Base-by-base conservation (phyloP, 2,888 invertebrate genomes). In the Oligia strigilis region DNA sequence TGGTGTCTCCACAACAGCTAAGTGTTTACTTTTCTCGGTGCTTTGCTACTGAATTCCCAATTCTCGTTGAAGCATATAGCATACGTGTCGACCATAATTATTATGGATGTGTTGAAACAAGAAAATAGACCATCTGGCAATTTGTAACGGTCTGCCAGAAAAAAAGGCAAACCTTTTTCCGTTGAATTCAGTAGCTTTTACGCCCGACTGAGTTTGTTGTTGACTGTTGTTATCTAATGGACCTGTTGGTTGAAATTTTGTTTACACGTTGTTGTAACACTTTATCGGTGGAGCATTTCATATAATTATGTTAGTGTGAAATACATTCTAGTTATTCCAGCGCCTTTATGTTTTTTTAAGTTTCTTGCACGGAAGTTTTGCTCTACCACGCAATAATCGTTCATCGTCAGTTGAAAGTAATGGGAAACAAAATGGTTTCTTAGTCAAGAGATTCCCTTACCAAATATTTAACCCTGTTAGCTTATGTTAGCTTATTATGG, bases 111-210 rank as follows among this genome's bases (percentile, higher is more conserved):
- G 92, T 93, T 90, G 92, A 94, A 94, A 94, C 94, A 95, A 95
- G 89, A 95, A 95, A 96, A 94, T 92, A 92, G 90, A 94, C 93
- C 96, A 96, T 96, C 94, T 97, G 96, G 94, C 93, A 92, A 95
- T 94, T 95, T 90, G 93, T 95, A 95, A 96, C 96, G 95, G 95
- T 93, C 92, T 91, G 87, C 90, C 89, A 93, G 92, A 95, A 96
- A 95, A 96, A 94, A 94, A 90, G 87, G 89, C 88, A 85, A 91
- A 93, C 93, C 93, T 94, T 94, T 93, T 92, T 92, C 92, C 92
- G 92, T 93, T 93, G 90, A 96, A 96, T 95, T 94, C 97, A 94
- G 97, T 96, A 97, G 97, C 97, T 92, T 94, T 91, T 90, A 94
- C 95, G 95, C 92, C 89, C 93, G 92, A 93, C 83, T 93, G 93